Evolutionary conservation across 92 coral and sea anemone genomes (phyloP).

Genomic region (Meandrina meandrites): DNA sequence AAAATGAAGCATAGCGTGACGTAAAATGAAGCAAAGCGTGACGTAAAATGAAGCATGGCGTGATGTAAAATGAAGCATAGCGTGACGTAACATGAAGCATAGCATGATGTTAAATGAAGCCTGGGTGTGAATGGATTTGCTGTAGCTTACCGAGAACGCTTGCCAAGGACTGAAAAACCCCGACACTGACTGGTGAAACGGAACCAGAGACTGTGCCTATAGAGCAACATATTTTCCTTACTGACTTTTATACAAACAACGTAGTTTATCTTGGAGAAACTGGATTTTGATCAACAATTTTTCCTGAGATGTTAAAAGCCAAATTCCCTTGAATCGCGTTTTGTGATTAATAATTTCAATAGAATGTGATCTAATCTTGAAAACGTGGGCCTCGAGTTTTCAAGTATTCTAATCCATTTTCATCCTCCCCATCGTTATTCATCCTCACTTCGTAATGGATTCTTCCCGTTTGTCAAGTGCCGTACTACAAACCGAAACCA

Average conservation of each 20-base stretch:
- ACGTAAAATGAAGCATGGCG: too few relatives aligned
- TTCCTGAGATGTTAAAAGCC: background rate
- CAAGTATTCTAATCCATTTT: too few relatives aligned
- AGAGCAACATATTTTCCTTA: background rate
- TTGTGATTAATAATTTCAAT: background rate
- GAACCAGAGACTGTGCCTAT: constrained; percentile 41
- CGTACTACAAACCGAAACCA: too few relatives aligned
- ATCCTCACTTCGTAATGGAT: too few relatives aligned
- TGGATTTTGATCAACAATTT: background rate
- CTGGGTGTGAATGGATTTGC: background rate
- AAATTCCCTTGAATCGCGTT: background rate
- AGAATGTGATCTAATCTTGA: too few relatives aligned
- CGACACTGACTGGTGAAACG: constrained; percentile 8
- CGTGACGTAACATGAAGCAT: background rate
- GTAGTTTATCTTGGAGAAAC: background rate
- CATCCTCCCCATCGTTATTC: too few relatives aligned
- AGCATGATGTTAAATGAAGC: background rate
- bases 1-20: background rate
- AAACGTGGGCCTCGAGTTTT: too few relatives aligned
- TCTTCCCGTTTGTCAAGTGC: too few relatives aligned
- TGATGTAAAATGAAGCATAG: background rate
- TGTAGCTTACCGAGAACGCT: constrained; percentile 17
- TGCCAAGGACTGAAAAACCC: constrained; percentile 22
- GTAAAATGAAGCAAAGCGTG: background rate
- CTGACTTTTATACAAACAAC: background rate